Conservation (phyloP, 2,797 vertebrate species). For the Nasua narica region DNA sequence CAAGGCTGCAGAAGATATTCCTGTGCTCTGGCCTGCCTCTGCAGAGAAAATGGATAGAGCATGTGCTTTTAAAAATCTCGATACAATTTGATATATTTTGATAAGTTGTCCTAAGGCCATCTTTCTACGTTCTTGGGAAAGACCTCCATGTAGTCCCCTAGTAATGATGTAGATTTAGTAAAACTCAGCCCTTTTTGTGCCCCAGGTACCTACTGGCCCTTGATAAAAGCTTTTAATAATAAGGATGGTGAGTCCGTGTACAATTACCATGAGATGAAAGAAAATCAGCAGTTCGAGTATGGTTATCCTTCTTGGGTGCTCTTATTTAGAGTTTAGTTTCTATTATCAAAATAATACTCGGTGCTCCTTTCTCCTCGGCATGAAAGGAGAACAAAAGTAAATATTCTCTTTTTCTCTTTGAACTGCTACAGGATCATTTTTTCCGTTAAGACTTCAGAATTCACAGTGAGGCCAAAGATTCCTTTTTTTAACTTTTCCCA, state of each 20-base stretch:
- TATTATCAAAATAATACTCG: conserved; percentile 56
- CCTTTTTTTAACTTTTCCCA: conserved; percentile 10
- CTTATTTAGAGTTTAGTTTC: conserved; percentile 55
- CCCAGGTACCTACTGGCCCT: neutral
- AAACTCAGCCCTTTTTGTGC: neutral
- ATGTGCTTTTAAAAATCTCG: neutral
- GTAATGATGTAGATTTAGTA: conserved; percentile 17
- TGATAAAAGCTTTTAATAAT: conserved; percentile 51
- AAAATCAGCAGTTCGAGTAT: neutral
- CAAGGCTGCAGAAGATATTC: neutral
- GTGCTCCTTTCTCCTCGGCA: neutral
- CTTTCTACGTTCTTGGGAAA: conserved; percentile 18
- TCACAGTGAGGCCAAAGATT: conserved; percentile 18
- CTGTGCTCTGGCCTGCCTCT: neutral
- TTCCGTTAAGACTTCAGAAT: neutral
- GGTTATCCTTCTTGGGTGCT: neutral
- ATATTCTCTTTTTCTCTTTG: conserved; percentile 41
- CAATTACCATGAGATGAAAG: conserved; percentile 42
- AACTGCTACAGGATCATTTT: neutral
- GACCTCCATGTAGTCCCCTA: neutral
- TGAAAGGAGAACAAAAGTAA: neutral
- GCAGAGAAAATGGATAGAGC: neutral
- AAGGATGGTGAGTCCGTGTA: neutral
- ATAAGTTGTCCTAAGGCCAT: neutral
- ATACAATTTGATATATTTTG: neutral